Conservation (phyloP, 2,888 invertebrate species). For the Hirtodrosophila duncani region DNA sequence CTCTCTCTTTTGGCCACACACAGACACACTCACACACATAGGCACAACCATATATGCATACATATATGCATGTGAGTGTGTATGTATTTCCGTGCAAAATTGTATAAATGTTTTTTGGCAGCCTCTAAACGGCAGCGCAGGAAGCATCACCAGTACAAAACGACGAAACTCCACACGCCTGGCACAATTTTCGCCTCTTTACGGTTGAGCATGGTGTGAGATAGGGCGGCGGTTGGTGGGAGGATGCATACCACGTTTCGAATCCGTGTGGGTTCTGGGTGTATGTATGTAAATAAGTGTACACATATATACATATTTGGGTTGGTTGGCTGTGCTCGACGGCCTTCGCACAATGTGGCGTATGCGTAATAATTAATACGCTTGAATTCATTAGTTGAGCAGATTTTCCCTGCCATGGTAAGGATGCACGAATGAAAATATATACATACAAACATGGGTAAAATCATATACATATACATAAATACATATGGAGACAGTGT, state of each 20-base stretch:
- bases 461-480: too few relatives aligned
- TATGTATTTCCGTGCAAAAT: constrained; percentile 70
- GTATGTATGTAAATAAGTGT: too few relatives aligned
- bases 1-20: too few relatives aligned
- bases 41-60: constrained; percentile 6
- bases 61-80: constrained; percentile 17
- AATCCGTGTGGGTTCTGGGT: too few relatives aligned
- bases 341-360: constrained; percentile 70
- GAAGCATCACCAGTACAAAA: constrained; percentile 59
- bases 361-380: constrained; percentile 75
- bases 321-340: constrained; percentile 42
- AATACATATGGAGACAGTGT: too few relatives aligned
- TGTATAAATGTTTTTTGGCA: constrained; percentile 73
- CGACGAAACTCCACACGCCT: constrained; percentile 36
- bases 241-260: too few relatives aligned
- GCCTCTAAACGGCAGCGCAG: constrained; percentile 71
- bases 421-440: constrained; percentile 30
- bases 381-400: constrained; percentile 74
- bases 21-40: constrained; percentile 1
- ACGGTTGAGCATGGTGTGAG: neutral
- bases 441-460: constrained; percentile 17
- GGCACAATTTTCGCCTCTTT: constrained; percentile 62
- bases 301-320: too few relatives aligned
- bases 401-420: constrained; percentile 65
- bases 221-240: neutral